phyloP scores from a whole-genome alignment of 2,113 vertebrate species.

The Miniopterus natalensis region DNA sequence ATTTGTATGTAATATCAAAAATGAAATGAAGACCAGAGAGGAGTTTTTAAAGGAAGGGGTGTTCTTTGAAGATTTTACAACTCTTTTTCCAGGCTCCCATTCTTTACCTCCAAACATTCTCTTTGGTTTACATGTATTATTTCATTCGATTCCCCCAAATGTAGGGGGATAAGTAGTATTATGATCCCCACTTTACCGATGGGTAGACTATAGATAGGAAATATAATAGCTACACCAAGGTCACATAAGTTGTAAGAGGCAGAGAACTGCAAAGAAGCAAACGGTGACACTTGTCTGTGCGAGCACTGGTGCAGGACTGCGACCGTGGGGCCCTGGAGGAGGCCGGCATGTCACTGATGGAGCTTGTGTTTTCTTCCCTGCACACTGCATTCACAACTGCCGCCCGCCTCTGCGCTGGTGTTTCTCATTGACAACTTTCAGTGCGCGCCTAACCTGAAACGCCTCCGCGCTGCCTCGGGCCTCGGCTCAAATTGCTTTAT shows the following conservation, averaged over 20 bases:
- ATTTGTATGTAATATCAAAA: not conserved
- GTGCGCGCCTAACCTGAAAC: not conserved
- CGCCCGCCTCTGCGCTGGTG: not conserved
- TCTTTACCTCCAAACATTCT: not conserved
- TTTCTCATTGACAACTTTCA: not conserved
- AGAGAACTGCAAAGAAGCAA: not conserved
- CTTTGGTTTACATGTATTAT: not conserved
- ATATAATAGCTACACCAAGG: not conserved
- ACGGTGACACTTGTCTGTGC: not conserved
- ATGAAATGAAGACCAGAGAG: not conserved
- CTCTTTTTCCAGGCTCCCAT: not conserved
- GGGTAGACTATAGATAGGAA: not conserved
- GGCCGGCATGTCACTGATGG: too few species aligned
- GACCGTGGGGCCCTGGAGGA: too few species aligned
- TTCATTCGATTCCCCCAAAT: not conserved
- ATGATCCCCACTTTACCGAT: not conserved
- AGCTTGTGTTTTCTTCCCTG: not conserved
- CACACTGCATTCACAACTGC: too few species aligned
- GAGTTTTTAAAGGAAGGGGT: not conserved
- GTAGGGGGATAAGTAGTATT: not conserved
- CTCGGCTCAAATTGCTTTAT: not conserved
- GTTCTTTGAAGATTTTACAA: not conserved
- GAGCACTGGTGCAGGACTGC: rapidly evolving
- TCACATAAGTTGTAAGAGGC: not conserved
- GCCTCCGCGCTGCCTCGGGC: not conserved